Evolutionary conservation across 2,888 invertebrate genomes (phyloP).

Genomic region (Selenia dentaria): DNA sequence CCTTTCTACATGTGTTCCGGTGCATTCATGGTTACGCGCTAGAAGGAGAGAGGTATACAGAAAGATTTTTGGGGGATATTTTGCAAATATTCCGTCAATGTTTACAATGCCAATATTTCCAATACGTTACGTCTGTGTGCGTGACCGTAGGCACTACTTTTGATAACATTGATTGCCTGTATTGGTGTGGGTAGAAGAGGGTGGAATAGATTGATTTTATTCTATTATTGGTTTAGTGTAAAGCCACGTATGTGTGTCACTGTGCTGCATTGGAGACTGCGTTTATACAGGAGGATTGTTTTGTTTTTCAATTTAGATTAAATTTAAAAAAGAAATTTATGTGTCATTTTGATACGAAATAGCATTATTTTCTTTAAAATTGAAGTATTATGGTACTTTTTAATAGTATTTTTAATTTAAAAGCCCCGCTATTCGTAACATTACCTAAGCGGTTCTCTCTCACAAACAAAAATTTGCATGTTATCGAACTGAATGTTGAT

Average conservation of each 20-base stretch:
- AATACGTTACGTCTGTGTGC: constrained; percentile 61
- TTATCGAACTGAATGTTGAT: no score
- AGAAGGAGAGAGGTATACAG: constrained; percentile 57
- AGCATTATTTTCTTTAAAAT: no score
- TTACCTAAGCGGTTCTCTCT: no score
- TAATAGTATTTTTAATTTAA: no score
- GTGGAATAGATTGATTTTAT: constrained; percentile 82
- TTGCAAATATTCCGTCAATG: constrained; percentile 79
- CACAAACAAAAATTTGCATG: no score
- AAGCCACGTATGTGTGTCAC: constrained; percentile 83
- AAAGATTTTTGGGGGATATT: constrained; percentile 61
- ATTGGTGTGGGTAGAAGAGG: constrained; percentile 69
- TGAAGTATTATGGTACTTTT: no score
- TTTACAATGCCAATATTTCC: constrained; percentile 82
- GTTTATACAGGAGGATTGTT: constrained; percentile 56
- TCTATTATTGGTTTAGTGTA: constrained; percentile 83
- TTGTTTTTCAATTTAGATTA: not conserved
- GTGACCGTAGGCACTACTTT: constrained; percentile 50
- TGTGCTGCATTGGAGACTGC: constrained; percentile 70
- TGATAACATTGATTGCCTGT: constrained; percentile 69
- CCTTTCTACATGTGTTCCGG: constrained; percentile 46
- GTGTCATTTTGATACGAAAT: no score
- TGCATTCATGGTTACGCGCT: constrained; percentile 31
- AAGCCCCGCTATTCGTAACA: no score
- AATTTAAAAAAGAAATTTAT: no score